Conservation (phyloP, 64 coral and sea anemone genomes). For the Pocillopora damicornis region DNA sequence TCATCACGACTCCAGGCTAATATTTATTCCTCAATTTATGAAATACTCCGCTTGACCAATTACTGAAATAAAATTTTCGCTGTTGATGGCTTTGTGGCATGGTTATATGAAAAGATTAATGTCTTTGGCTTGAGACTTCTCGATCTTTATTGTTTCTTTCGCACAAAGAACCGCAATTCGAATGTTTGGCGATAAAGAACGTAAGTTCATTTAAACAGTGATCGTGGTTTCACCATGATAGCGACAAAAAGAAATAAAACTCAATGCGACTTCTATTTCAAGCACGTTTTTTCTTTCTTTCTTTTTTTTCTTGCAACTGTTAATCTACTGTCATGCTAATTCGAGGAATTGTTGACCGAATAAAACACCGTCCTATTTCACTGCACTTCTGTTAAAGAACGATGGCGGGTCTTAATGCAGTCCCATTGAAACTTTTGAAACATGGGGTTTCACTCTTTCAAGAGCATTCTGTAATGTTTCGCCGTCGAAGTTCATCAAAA, state of each 20-base stretch:
- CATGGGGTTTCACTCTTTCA: too few relatives aligned
- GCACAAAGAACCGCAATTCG: neutral
- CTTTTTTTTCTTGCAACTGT: neutral
- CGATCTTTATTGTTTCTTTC: neutral
- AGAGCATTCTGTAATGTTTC: too few relatives aligned
- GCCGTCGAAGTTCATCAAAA: too few relatives aligned
- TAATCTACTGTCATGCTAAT: constrained; percentile 20
- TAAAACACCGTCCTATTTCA: neutral
- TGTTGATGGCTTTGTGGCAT: neutral
- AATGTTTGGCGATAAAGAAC: neutral
- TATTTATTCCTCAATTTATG: constrained; percentile 17
- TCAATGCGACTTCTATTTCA: neutral
- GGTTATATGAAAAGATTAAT: neutral
- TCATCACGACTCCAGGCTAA: constrained; percentile 4
- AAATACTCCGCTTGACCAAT: constrained; percentile 13
- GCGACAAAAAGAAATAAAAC: neutral
- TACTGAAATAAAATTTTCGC: constrained; percentile 3
- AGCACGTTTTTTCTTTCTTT: neutral
- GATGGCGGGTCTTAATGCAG: neutral
- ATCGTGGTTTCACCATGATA: neutral
- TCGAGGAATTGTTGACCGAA: neutral
- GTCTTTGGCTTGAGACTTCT: neutral
- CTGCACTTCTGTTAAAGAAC: neutral
- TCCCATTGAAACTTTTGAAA: too few relatives aligned
- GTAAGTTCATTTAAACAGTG: too few relatives aligned